Conservation (phyloP, 2,113 vertebrate species). For the Clarias magur region DNA sequence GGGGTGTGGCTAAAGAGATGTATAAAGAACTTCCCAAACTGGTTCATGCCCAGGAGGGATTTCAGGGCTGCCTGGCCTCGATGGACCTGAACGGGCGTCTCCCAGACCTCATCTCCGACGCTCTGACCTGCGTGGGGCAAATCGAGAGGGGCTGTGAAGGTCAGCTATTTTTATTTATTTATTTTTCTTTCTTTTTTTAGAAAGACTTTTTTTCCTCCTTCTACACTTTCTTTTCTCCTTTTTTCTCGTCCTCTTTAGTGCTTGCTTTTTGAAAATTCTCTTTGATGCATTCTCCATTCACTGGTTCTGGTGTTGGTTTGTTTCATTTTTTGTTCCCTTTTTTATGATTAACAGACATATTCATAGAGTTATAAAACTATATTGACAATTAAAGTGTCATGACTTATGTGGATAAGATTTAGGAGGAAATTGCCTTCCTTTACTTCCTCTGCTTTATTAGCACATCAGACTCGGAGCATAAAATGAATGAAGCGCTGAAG, state of each 20-base stretch:
- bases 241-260: too few relatives aligned
- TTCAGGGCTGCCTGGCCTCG: conserved; percentile 95
- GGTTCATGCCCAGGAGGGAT: conserved; percentile 94
- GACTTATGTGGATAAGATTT: background rate
- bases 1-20: conserved; percentile 95
- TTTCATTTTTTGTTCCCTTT: too few relatives aligned
- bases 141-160: conserved; percentile 99
- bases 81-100: conserved; percentile 95
- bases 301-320: too few relatives aligned
- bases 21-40: conserved; percentile 94
- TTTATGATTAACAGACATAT: too few relatives aligned
- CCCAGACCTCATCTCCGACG: conserved; percentile 94
- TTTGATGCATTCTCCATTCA: too few relatives aligned
- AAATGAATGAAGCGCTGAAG: background rate
- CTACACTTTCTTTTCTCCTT: background rate
- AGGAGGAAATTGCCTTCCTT: background rate
- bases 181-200: background rate
- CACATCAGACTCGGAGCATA: background rate
- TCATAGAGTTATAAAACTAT: background rate
- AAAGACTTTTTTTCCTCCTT: background rate
- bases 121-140: conserved; percentile 90
- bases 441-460: background rate
- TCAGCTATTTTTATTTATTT: conserved; percentile 50
- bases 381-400: background rate
- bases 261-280: too few relatives aligned